These are phyloP conservation scores for Lagothrix lagotricha DNA, from an alignment of 2,797 vertebrate genomes.

Conservation along the genomic window DNA sequence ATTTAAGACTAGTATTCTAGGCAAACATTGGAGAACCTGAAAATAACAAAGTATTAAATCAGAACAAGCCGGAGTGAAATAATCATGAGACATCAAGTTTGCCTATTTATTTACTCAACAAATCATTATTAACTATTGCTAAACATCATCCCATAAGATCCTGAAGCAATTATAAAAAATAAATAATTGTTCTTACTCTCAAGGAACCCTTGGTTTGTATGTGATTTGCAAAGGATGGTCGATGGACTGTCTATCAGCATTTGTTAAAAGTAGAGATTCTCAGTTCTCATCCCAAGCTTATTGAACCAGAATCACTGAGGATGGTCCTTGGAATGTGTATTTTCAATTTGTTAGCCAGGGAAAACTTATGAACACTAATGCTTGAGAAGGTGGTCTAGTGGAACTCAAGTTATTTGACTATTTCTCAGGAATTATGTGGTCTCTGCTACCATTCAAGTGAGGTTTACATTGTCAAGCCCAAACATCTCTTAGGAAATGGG, in stretches of 20 bases:
- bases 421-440: conserved; percentile 25
- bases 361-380: not conserved
- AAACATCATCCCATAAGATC: conserved; percentile 16
- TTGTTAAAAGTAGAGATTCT: not conserved
- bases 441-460: not conserved
- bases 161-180: not conserved
- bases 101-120: not conserved
- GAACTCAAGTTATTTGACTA: not conserved
- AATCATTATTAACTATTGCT: not conserved
- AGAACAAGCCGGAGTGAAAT: conserved; percentile 21
- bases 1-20: conserved; percentile 2
- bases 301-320: conserved; percentile 15
- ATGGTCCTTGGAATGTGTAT: not conserved
- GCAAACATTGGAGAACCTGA: not conserved
- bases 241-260: not conserved
- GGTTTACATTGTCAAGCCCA: not conserved
- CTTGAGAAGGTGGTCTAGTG: conserved; percentile 4
- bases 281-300: not conserved
- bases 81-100: not conserved
- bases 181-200: conserved; percentile 13
- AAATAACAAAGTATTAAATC: conserved; percentile 29
- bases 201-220: not conserved
- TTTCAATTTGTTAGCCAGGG: not conserved
- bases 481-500: not conserved
- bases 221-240: conserved; percentile 21